Conservation (phyloP, 2,113 vertebrate species). For the Carollia perspicillata region DNA sequence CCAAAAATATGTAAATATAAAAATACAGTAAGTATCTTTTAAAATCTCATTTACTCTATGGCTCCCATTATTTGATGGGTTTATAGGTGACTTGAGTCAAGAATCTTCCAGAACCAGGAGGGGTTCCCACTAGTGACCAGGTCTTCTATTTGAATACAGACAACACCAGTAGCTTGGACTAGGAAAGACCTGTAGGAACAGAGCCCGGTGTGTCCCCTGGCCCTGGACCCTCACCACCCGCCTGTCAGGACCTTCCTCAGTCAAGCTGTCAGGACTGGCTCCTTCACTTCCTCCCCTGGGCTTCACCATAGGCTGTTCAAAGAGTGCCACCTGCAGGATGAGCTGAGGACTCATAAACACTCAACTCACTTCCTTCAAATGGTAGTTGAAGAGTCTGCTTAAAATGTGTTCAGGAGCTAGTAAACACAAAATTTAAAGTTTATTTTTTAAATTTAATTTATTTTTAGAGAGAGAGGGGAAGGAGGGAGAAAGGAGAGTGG, state of each 20-base stretch:
- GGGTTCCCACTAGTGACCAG: neutral
- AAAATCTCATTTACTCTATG: neutral
- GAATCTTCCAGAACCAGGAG: neutral
- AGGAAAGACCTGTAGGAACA: neutral
- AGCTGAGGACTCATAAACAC: neutral
- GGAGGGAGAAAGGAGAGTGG: too few relatives aligned
- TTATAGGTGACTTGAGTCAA: neutral
- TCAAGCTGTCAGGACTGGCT: neutral
- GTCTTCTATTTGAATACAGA: neutral
- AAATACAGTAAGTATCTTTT: neutral
- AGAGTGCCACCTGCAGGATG: conserved; percentile 81
- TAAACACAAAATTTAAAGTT: neutral
- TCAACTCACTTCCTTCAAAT: neutral
- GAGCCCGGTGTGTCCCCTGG: neutral
- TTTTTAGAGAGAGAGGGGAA: too few relatives aligned
- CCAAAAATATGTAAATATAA: neutral
- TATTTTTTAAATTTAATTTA: too few relatives aligned
- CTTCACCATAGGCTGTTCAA: conserved; percentile 11
- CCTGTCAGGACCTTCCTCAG: neutral
- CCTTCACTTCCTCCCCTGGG: neutral
- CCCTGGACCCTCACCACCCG: neutral
- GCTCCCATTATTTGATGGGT: neutral
- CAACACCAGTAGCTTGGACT: neutral
- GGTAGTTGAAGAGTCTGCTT: conserved; percentile 19
- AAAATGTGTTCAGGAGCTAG: conserved; percentile 9